Conservation (phyloP, 2,113 vertebrate genomes). For the Ceyx cyanopectus region DNA sequence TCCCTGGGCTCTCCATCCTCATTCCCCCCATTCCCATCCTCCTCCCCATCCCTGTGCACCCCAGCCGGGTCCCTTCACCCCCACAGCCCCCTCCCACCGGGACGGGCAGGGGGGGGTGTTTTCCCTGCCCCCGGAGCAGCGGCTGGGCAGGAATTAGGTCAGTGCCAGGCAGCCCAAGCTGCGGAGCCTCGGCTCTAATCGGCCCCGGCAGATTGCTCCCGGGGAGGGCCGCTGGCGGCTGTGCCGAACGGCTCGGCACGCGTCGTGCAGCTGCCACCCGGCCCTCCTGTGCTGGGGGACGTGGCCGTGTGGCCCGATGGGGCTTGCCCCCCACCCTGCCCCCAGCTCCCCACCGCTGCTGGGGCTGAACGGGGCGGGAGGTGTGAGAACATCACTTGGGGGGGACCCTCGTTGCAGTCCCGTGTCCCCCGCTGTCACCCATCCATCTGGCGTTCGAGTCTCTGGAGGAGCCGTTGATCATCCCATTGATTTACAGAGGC, state of each 20-base stretch:
- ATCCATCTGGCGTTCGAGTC: background rate
- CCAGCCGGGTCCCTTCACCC: background rate
- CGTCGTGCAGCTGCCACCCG: background rate
- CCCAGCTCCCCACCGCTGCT: background rate
- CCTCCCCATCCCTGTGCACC: background rate
- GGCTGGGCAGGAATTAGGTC: constrained; percentile 63
- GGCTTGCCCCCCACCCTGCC: background rate
- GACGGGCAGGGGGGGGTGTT: background rate
- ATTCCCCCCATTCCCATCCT: background rate
- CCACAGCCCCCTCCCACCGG: accelerated
- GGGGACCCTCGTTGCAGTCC: no score
- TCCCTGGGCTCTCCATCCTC: no score
- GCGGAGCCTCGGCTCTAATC: background rate
- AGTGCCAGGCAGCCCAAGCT: background rate
- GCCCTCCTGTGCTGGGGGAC: background rate
- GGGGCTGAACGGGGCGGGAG: background rate
- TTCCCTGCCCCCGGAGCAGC: background rate
- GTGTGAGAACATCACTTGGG: background rate
- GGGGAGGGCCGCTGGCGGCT: background rate
- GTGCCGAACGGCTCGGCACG: background rate
- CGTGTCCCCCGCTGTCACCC: accelerated
- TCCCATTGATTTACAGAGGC: background rate
- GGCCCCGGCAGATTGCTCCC: background rate
- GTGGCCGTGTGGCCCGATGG: accelerated
- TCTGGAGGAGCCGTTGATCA: accelerated